Base-by-base conservation (phyloP, 2,888 invertebrate species). In the Choreutis nemorana region DNA sequence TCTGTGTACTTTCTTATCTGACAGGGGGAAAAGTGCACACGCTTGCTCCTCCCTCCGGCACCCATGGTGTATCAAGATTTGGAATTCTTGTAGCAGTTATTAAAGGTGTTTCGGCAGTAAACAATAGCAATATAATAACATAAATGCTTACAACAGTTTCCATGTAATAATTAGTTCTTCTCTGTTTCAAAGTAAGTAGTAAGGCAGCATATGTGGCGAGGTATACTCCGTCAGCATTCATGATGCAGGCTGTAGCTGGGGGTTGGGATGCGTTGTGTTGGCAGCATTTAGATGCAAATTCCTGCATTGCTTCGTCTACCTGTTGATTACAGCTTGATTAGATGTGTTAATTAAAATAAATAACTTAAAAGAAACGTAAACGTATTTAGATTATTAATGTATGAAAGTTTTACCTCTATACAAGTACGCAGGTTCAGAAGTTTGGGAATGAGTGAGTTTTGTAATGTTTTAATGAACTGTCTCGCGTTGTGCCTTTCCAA, bases 171-270 rank as follows among this genome's bases (percentile, higher is more conserved):
- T 89, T 88, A 22, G 83, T 81, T 34, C 87, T 82, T 26, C 90
- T 85, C 12, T 96, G 82, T 49, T 90, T 91, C 32, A 94, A n/a
- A n/a, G 91, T 94, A 1, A 97, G 75, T 24, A 92, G 67, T 12
- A 97, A 65, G 0, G 93, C 90, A 0, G 93, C 88, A 55, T 94
- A 94, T 0, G 93, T 91, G 1, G 95, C 92, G 37, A 96, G 70
- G 56, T 97, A 97, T 22, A 97, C 90, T 12, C 96, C 96, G 66
- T 97, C 97, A 1, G 95, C 96, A 63, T 97, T 97, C 81, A 97
- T 90, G 24, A 93, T 90, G 18, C 88, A 88, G 2, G 85, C 73
- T 3, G 85, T 82, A 23, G 86, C 82, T 2, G 85, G 83, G 1
- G 81, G 83, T 24, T 83, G 81, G 0, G 83, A 72, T 2, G 87